Percentiles rank a stretch among this genome's conserved stretches.
phyloP scores from a whole-genome alignment of 2,797 vertebrate genomes.

The Channallabes apus region DNA sequence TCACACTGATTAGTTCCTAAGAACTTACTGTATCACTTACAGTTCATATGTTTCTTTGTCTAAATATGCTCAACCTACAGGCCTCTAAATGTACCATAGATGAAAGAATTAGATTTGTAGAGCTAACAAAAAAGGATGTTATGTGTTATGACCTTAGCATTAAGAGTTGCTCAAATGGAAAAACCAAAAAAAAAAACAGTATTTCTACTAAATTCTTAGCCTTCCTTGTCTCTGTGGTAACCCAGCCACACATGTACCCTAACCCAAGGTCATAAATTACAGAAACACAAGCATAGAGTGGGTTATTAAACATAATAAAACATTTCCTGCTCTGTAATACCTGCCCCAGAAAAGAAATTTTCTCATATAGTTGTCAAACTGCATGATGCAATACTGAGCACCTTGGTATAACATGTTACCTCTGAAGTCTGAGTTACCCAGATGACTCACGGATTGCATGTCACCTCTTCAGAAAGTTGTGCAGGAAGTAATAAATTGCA shows the following conservation, averaged over 20 bases:
- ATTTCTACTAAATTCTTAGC: background rate
- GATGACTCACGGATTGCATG: slow-evolving; percentile 19
- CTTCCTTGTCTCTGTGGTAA: background rate
- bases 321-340: background rate
- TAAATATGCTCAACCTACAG: background rate
- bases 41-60: background rate
- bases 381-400: background rate
- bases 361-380: background rate
- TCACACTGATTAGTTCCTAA: background rate
- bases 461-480: slow-evolving; percentile 24
- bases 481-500: slow-evolving; percentile 40
- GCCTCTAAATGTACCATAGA: background rate
- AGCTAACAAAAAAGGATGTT: background rate
- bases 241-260: no score
- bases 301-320: background rate
- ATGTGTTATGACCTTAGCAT: background rate
- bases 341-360: background rate
- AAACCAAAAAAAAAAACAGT: background rate
- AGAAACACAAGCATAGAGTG: slow-evolving; percentile 1
- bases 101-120: background rate
- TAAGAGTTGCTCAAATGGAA: background rate
- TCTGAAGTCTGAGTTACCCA: slow-evolving; percentile 16
- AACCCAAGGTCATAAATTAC: background rate
- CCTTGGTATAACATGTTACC: slow-evolving; percentile 22
- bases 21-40: background rate